Conservation (phyloP, 2,797 vertebrate genomes). For the Coluber constrictor region DNA sequence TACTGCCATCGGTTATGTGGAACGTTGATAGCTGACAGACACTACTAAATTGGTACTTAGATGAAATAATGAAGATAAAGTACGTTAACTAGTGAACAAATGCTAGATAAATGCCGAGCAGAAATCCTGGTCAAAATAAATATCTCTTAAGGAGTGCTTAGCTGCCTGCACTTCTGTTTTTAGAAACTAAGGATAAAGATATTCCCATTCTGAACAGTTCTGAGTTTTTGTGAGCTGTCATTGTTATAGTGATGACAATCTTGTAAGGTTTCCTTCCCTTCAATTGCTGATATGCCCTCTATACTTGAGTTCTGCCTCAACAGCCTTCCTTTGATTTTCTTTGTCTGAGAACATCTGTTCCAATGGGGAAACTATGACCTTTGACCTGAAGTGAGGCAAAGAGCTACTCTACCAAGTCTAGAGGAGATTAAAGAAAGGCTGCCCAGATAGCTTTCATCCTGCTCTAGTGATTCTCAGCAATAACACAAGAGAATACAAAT, state of each 20-base stretch:
- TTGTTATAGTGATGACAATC: neutral
- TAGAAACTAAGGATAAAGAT: neutral
- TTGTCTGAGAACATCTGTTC: slow-evolving; percentile 27
- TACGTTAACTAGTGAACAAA: neutral
- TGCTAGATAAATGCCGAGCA: neutral
- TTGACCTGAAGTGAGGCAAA: slow-evolving; percentile 30
- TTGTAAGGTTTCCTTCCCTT: slow-evolving; percentile 22
- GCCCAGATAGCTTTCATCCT: slow-evolving; percentile 29
- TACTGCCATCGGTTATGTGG: neutral
- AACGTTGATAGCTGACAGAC: neutral
- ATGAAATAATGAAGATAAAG: neutral
- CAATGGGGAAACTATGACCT: slow-evolving; percentile 10
- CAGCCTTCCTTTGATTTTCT: slow-evolving; percentile 7
- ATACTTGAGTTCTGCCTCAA: neutral
- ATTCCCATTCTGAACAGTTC: neutral
- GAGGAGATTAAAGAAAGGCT: slow-evolving; percentile 24
- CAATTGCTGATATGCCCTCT: slow-evolving; percentile 7
- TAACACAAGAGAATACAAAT: slow-evolving; percentile 8
- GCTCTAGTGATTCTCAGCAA: slow-evolving; percentile 18
- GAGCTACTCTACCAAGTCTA: slow-evolving; percentile 6
- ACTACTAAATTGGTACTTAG: neutral
- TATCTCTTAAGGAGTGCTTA: neutral
- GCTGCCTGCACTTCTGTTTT: neutral
- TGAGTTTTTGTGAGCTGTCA: neutral
- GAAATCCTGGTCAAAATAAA: neutral